Conservation (phyloP, 2,888 invertebrate genomes). For the Biston stratarius region DNA sequence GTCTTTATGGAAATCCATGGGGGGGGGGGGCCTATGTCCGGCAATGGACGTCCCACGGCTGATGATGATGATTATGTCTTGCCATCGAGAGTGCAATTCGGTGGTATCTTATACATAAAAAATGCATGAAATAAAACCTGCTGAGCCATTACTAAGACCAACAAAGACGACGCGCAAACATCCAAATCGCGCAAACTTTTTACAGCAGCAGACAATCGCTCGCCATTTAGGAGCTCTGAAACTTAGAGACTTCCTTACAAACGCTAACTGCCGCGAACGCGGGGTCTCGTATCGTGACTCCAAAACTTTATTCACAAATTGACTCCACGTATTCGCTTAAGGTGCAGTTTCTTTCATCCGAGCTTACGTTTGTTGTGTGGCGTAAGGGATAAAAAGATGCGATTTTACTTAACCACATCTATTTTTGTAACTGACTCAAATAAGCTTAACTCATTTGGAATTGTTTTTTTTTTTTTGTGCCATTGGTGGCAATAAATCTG, state of each 20-base stretch:
- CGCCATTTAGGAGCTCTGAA: constrained; percentile 51
- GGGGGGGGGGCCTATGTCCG: too few species aligned
- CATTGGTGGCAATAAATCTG: too few species aligned
- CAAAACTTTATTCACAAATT: constrained; percentile 84
- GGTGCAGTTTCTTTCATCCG: constrained; percentile 83
- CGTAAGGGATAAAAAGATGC: constrained; percentile 48
- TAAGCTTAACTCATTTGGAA: too few species aligned
- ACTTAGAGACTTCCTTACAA: constrained; percentile 50
- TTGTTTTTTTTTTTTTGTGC: too few species aligned
- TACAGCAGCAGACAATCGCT: constrained; percentile 48
- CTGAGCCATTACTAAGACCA: constrained; percentile 18
- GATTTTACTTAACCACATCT: constrained; percentile 21
- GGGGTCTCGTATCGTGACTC: constrained; percentile 71
- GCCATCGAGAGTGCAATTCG: too few species aligned
- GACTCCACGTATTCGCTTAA: constrained; percentile 85
- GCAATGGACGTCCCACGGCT: too few species aligned
- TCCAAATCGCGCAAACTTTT: constrained; percentile 49
- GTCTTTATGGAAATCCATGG: too few species aligned
- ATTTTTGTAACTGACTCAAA: not conserved
- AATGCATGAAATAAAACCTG: constrained; percentile 1
- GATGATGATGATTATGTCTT: too few species aligned
- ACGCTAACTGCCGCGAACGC: constrained; percentile 68
- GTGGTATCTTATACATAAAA: too few species aligned
- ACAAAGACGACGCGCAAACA: constrained; percentile 48
- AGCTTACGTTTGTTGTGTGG: constrained; percentile 64